These are phyloP conservation scores for Eubucco bourcierii DNA, from an alignment of 2,113 vertebrate species.

Conservation along the genomic window DNA sequence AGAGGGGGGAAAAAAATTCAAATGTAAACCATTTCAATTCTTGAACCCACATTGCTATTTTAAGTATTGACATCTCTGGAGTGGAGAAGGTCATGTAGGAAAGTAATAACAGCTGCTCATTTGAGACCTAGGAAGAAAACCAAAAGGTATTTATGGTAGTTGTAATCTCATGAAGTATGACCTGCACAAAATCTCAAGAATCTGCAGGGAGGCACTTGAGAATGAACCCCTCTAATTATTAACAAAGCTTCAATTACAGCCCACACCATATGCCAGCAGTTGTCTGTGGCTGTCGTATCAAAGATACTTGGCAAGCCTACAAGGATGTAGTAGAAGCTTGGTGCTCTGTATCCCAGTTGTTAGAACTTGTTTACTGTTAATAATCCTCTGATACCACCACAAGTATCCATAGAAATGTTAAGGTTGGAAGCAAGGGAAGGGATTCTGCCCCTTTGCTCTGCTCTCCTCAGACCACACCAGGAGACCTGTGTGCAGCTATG, in stretches of 20 bases:
- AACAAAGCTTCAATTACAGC: slow-evolving; percentile 43
- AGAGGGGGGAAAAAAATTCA: background rate
- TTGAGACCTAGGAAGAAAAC: slow-evolving; percentile 13
- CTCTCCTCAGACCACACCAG: no score
- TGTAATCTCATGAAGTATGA: slow-evolving; percentile 9
- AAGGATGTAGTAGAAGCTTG: background rate
- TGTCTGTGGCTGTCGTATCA: slow-evolving; percentile 5
- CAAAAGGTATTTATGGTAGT: slow-evolving; percentile 50
- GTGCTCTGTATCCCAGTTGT: background rate
- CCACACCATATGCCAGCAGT: background rate
- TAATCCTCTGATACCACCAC: background rate
- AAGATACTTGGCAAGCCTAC: background rate
- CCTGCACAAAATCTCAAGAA: slow-evolving; percentile 40
- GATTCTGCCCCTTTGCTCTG: no score
- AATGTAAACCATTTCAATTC: background rate
- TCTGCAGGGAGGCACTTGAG: slow-evolving; percentile 22
- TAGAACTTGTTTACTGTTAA: background rate
- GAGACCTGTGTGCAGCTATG: no score
- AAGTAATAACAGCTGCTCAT: slow-evolving; percentile 60
- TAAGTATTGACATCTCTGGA: slow-evolving; percentile 4
- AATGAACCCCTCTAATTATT: slow-evolving; percentile 12
- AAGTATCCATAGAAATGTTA: background rate
- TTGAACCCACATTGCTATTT: slow-evolving; percentile 11
- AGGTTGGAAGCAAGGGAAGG: no score
- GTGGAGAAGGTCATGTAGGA: slow-evolving; percentile 27